Evolutionary conservation across 2,797 vertebrate species (phyloP), one percentile per base, ranked within the genome.

Genomic region (Hypotaenidia okinawae): DNA sequence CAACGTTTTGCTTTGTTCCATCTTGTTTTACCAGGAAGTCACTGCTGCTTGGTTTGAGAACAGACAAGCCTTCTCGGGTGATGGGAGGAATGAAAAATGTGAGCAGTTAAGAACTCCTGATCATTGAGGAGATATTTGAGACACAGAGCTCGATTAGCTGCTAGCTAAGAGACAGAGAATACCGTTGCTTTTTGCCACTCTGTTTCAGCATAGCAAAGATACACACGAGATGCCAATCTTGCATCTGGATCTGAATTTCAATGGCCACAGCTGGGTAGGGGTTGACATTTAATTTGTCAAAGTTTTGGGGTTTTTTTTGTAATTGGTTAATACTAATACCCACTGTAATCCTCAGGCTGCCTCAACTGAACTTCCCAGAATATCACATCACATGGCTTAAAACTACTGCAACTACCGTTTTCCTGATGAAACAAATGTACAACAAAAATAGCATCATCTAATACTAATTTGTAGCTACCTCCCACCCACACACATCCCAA

Each of bases 11-110:
- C 49, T 96, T 95, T 91, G 52, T 82, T 94, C 91, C 45, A 30
- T 49, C 70, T 69, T 61, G n/a, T 77, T 95, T 95, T 84, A 74
- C 74, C 5, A 10, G 33, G 45, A 91, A 96, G 86, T 59, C 59
- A 10, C 37, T 78, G 24, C 32, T 77, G 59, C 76, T 64, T 77
- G 70, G 70, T 70, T 93, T 94, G 93, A 91, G 83, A 91, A 69
- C 21, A 83, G 95, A 93, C 72, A 64, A 90, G 80, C 61, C 63
- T 93, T 94, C 80, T 88, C 77, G 81, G 76, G 94, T 94, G 94
- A 95, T 93, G 94, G 67, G 70, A 90, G 57, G 59, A 94, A 94
- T 96, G 95, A 96, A 96, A 95, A 96, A 97, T 95, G 91, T 51
- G 93, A 95, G 67, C 91, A 84, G 94, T 96, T 95, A 95, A 94